phyloP scores from a whole-genome alignment of 2,888 invertebrate species.

The Drosophila aldrichi region DNA sequence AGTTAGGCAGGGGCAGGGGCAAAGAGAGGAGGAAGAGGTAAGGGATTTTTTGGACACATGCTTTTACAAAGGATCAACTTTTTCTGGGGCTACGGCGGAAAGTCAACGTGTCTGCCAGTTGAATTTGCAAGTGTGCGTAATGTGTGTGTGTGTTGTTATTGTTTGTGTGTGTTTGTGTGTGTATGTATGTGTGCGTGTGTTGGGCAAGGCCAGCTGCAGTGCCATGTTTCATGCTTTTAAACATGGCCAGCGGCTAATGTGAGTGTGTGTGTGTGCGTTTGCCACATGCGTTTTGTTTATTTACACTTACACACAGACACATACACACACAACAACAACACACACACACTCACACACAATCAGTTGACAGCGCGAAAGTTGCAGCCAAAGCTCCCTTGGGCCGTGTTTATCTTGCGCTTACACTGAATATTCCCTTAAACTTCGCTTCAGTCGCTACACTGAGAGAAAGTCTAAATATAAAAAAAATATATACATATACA shows the following conservation, averaged over 20 bases:
- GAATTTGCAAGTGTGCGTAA: background rate
- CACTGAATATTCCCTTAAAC: slow-evolving; percentile 68
- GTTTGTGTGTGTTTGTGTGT: background rate
- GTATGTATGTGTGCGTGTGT: slow-evolving; percentile 6
- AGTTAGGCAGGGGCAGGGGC: background rate
- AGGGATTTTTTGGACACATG: slow-evolving; percentile 17
- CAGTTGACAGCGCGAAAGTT: slow-evolving; percentile 57
- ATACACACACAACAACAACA: slow-evolving; percentile 3
- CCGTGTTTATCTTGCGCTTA: slow-evolving; percentile 76
- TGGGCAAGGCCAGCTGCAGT: slow-evolving; percentile 26
- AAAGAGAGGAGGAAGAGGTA: background rate
- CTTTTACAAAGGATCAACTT: slow-evolving; percentile 71
- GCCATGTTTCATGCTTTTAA: slow-evolving; percentile 46
- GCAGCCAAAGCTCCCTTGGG: slow-evolving; percentile 64
- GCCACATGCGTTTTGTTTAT: slow-evolving; percentile 55
- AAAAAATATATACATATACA: too few relatives aligned
- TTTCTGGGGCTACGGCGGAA: slow-evolving; percentile 67
- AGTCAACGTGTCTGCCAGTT: slow-evolving; percentile 52
- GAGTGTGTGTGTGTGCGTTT: slow-evolving; percentile 11
- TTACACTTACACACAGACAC: slow-evolving; percentile 28
- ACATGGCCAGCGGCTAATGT: slow-evolving; percentile 40
- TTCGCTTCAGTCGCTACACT: slow-evolving; percentile 29
- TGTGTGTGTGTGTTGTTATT: background rate
- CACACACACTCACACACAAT: slow-evolving; percentile 13
- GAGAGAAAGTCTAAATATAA: background rate